These are phyloP conservation scores for Enteromius fasciolatus DNA, from an alignment of 2,797 vertebrate species.

Conservation along the genomic window DNA sequence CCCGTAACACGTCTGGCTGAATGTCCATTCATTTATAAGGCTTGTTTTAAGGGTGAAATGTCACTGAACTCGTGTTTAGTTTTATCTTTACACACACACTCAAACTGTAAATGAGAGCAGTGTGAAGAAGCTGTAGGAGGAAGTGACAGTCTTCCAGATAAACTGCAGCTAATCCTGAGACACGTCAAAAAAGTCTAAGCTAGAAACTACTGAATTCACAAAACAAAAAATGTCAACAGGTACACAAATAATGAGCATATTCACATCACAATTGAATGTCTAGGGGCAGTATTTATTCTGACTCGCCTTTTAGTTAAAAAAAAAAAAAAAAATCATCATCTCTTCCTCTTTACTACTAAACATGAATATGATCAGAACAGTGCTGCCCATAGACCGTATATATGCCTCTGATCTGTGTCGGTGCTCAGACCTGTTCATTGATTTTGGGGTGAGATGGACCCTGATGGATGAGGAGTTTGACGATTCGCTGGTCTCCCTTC, in stretches of 20 bases:
- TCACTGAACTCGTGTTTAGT: neutral
- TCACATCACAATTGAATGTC: neutral
- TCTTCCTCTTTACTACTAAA: neutral
- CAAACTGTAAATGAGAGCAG: neutral
- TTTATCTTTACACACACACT: neutral
- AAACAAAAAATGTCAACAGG: neutral
- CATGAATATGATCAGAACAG: neutral
- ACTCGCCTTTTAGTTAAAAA: too few species aligned
- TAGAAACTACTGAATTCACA: neutral
- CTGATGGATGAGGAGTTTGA: slow-evolving; percentile 93
- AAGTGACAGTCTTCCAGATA: slow-evolving; percentile 21
- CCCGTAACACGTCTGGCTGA: neutral
- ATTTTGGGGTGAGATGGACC: slow-evolving; percentile 95
- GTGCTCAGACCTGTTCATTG: slow-evolving; percentile 90
- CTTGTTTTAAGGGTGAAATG: neutral
- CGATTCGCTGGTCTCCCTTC: slow-evolving; percentile 95
- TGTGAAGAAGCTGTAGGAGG: slow-evolving; percentile 9
- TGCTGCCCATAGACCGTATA: neutral
- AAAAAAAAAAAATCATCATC: too few species aligned
- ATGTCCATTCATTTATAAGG: neutral
- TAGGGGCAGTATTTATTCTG: too few species aligned
- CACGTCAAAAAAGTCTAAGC: neutral
- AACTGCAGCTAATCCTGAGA: neutral
- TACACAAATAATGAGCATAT: neutral
- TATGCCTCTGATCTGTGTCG: neutral